Evolutionary conservation across 2,888 invertebrate genomes (phyloP).

Genomic region (Apotomis turbidana): DNA sequence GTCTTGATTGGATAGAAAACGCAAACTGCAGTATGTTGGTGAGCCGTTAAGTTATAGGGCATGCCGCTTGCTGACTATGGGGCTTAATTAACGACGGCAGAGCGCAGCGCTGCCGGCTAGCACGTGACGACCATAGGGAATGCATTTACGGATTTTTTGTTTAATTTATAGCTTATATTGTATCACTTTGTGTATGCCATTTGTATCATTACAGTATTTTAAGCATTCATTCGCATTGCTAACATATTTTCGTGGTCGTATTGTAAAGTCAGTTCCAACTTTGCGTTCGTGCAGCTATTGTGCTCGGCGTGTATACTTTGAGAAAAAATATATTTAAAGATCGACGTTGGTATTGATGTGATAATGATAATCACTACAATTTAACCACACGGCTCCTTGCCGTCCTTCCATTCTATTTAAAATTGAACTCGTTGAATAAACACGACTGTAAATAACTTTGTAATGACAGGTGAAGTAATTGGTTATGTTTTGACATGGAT

Average conservation of each 20-base stretch:
- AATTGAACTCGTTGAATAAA: slow-evolving; percentile 58
- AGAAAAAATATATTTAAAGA: slow-evolving; percentile 32
- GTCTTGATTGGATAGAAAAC: slow-evolving; percentile 34
- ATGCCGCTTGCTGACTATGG: slow-evolving; percentile 48
- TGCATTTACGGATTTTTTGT: slow-evolving; percentile 41
- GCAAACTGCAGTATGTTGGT: slow-evolving; percentile 34
- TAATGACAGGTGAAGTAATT: slow-evolving; percentile 74
- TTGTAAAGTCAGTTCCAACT: slow-evolving; percentile 34
- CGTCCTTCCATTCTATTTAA: slow-evolving; percentile 19
- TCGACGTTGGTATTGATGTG: slow-evolving; percentile 32
- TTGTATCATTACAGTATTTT: slow-evolving; percentile 39
- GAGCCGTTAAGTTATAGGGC: slow-evolving; percentile 50
- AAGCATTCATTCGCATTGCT: slow-evolving; percentile 35
- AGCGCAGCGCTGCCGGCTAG: slow-evolving; percentile 48
- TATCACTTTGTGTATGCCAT: slow-evolving; percentile 36
- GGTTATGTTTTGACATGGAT: slow-evolving; percentile 67
- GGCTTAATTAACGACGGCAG: slow-evolving; percentile 52
- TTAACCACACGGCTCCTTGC: slow-evolving; percentile 32
- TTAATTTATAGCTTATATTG: slow-evolving; percentile 38
- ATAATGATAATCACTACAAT: slow-evolving; percentile 36
- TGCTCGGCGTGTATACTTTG: slow-evolving; percentile 30
- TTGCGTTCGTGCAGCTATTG: slow-evolving; percentile 35
- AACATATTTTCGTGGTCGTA: slow-evolving; percentile 18
- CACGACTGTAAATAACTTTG: slow-evolving; percentile 68
- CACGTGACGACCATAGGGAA: slow-evolving; percentile 52